Evolutionary conservation across 2,888 invertebrate species (phyloP), one percentile per base, ranked within the genome.

Genomic region (Microplitis manilae): DNA sequence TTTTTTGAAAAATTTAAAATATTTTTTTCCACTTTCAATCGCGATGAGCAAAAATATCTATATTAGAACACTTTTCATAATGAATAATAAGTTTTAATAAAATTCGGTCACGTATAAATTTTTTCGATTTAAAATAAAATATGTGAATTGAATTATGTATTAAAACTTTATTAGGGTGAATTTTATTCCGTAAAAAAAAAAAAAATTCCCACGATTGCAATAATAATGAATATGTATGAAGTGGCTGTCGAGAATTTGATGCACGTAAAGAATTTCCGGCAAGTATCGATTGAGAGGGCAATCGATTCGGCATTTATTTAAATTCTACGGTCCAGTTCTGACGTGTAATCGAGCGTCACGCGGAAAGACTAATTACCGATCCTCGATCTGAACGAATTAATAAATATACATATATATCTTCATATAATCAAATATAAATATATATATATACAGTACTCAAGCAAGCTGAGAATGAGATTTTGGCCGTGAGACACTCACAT

Each of bases 201-300:
- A 68, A 68, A 68, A 41, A 13, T 68, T 39, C 62, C 20, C 20
- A 62, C 50, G 50, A 50, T 50, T 50, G 50, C 50, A 50, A 13
- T 50, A 13, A 50, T 13, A 65, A 65, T 30, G 30, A 65, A 65
- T 65, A 65, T 30, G 13, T 30, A 30, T 30, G 20, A 30, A 30
- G 30, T 30, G 65, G 17, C 9, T 30, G 38, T 30, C 50, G 65
- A 30, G 65, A 65, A 65, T 65, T 65, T 30, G 13, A 65, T 30
- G 38, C 20, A 20, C 65, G 20, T 20, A 20, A 20, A 65, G 20
- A 65, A 65, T 65, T 38, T 38, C 30, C 65, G 38, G 65, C 20
- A 65, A 65, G 65, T 65, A 65, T 65, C 30, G 65, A 65, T 65
- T 65, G 65, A 50, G 50, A 50, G 50, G 50, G 9, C 65, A 65